Evolutionary conservation across 2,888 invertebrate species (phyloP).

Genomic region (Bugulina stolonifera): DNA sequence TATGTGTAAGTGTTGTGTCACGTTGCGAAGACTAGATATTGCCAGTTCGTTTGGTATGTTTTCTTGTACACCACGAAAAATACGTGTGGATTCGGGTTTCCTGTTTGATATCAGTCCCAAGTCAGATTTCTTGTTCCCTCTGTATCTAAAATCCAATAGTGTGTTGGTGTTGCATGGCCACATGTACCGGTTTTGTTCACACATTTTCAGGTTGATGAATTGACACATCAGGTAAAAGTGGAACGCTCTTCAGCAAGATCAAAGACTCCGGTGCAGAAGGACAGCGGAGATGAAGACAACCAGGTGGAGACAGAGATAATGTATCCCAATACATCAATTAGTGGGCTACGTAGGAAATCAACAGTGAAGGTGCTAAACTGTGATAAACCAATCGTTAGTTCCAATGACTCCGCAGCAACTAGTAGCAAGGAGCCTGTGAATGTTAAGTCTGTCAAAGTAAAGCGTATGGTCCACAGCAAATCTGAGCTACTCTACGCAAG

Average conservation of each 20-base stretch:
- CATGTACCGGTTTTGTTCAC: too few relatives aligned
- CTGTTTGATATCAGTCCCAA: too few relatives aligned
- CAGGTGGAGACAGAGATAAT: conserved; percentile 22
- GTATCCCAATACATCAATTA: conserved; percentile 2
- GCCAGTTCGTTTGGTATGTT: too few relatives aligned
- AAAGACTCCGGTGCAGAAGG: background rate
- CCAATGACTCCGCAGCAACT: background rate
- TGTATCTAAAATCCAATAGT: too few relatives aligned
- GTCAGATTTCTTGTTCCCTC: too few relatives aligned
- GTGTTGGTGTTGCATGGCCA: too few relatives aligned
- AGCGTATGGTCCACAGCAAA: background rate
- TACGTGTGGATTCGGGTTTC: too few relatives aligned
- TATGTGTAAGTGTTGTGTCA: too few relatives aligned
- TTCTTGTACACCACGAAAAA: too few relatives aligned
- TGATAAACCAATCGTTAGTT: background rate
- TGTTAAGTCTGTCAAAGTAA: background rate
- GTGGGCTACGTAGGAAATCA: background rate
- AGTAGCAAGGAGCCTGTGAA: too few relatives aligned
- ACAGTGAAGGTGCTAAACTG: conserved; percentile 12
- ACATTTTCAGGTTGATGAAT: background rate
- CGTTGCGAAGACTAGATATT: too few relatives aligned
- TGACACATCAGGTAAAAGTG: background rate
- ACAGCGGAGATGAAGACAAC: background rate
- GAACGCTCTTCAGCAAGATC: background rate
- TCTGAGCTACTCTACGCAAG: background rate